Evolutionary conservation across 2,113 vertebrate genomes (phyloP).

Genomic region (Erinaceus europaeus): DNA sequence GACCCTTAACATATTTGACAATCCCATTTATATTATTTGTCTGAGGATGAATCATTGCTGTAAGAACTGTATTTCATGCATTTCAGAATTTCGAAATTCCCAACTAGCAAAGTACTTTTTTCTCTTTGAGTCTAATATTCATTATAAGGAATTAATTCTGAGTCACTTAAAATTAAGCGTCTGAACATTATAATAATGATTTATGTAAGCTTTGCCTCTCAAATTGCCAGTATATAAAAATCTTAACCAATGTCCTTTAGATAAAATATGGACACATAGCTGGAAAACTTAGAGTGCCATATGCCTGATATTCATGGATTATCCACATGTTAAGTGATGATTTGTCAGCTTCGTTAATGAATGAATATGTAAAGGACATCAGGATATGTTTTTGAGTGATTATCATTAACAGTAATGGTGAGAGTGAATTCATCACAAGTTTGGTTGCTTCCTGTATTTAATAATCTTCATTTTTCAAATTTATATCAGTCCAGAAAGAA

Average conservation of each 20-base stretch:
- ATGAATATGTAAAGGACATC: conserved; percentile 51
- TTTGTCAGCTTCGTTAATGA: conserved; percentile 34
- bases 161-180: conserved; percentile 38
- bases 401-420: conserved; percentile 54
- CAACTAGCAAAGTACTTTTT: conserved; percentile 31
- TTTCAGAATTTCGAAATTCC: conserved; percentile 31
- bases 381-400: conserved; percentile 60
- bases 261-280: conserved; percentile 17
- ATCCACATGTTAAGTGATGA: conserved; percentile 32
- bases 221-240: conserved; percentile 32
- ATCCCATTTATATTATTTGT: conserved; percentile 27
- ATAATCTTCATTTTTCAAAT: conserved; percentile 67
- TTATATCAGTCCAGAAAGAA: conserved; percentile 50
- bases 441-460: conserved; percentile 61
- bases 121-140: background rate
- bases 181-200: conserved; percentile 4
- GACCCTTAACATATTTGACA: conserved; percentile 51
- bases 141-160: conserved; percentile 29
- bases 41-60: conserved; percentile 45
- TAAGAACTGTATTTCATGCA: conserved; percentile 35
- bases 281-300: background rate
- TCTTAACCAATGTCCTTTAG: background rate
- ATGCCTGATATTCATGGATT: background rate
- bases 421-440: conserved; percentile 53
- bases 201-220: conserved; percentile 10